Evolutionary conservation across 2,113 vertebrate species (phyloP).

Genomic region (Podarcis muralis): DNA sequence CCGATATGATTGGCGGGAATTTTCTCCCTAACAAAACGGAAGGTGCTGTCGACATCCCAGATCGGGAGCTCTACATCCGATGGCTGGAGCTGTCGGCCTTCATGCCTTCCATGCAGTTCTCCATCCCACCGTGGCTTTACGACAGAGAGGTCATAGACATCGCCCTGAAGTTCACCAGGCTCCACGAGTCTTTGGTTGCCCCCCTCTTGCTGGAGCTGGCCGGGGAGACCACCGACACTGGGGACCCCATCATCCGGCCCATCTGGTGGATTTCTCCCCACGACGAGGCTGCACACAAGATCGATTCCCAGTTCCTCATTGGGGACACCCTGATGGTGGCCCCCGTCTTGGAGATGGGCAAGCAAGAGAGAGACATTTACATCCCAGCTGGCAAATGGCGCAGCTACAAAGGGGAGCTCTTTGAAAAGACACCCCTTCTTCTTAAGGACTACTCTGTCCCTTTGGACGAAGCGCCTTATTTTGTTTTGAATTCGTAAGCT

Average conservation of each 20-base stretch:
- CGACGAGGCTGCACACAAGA: conserved; percentile 86
- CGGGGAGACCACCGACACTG: conserved; percentile 85
- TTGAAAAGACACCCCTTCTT: conserved; percentile 86
- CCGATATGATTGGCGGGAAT: conserved; percentile 91
- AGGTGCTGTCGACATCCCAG: conserved; percentile 74
- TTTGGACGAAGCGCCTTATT: conserved; percentile 93
- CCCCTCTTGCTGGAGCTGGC: conserved; percentile 92
- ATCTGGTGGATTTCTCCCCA: conserved; percentile 96
- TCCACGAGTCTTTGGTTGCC: conserved; percentile 90
- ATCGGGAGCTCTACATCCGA: conserved; percentile 95
- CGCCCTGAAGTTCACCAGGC: conserved; percentile 86
- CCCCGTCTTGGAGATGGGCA: conserved; percentile 91
- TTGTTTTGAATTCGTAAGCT: conserved; percentile 79
- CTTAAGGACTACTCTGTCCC: conserved; percentile 90
- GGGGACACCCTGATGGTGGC: conserved; percentile 96
- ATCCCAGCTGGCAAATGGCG: conserved; percentile 91
- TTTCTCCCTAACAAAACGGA: conserved; percentile 77
- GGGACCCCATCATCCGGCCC: conserved; percentile 93
- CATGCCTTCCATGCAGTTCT: conserved; percentile 98
- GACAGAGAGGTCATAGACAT: conserved; percentile 92
- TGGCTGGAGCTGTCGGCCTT: conserved; percentile 96
- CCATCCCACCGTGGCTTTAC: conserved; percentile 93
- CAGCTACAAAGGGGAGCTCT: conserved; percentile 93
- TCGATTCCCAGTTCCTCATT: conserved; percentile 96
- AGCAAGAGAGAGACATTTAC: conserved; percentile 93